Evolutionary conservation across 2,113 vertebrate genomes (phyloP).

Genomic region (Silurus meridionalis): DNA sequence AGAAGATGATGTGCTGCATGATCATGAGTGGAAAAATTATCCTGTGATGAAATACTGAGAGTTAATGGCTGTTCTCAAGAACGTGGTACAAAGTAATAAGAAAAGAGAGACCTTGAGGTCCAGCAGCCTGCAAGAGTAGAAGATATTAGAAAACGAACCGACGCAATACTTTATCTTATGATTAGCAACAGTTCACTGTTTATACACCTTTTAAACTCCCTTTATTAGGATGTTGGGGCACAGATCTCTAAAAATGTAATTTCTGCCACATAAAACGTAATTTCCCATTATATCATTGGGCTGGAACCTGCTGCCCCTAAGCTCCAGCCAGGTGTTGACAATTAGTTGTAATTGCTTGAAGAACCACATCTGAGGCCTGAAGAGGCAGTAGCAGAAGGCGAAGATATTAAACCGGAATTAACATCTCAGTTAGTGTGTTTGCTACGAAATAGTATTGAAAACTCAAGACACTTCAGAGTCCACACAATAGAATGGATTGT

Average conservation of each 20-base stretch:
- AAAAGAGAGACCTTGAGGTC: neutral
- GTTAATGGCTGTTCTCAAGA: neutral
- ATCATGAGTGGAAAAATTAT: neutral
- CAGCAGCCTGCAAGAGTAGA: neutral
- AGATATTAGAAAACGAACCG: neutral
- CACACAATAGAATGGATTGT: neutral
- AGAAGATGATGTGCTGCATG: neutral
- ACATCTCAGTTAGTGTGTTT: constrained; percentile 3
- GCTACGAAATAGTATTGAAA: too few species aligned
- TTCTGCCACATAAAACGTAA: neutral
- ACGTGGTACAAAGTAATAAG: neutral
- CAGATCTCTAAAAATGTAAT: neutral
- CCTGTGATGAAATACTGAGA: neutral
- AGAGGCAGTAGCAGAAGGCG: neutral
- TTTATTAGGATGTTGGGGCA: neutral
- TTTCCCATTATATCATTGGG: constrained; percentile 1
- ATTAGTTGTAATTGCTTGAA: constrained; percentile 6
- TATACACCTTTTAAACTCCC: neutral
- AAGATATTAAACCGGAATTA: neutral
- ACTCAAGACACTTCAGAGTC: neutral
- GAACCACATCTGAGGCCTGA: neutral
- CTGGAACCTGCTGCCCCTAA: neutral
- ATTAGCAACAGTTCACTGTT: neutral
- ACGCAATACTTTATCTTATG: neutral
- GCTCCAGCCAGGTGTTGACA: constrained; percentile 12